A percentile compares a stretch with the other conserved stretches of the same genome.
Conservation (phyloP, 2,797 vertebrate genomes). For the Otolemur crassicaudatus region DNA sequence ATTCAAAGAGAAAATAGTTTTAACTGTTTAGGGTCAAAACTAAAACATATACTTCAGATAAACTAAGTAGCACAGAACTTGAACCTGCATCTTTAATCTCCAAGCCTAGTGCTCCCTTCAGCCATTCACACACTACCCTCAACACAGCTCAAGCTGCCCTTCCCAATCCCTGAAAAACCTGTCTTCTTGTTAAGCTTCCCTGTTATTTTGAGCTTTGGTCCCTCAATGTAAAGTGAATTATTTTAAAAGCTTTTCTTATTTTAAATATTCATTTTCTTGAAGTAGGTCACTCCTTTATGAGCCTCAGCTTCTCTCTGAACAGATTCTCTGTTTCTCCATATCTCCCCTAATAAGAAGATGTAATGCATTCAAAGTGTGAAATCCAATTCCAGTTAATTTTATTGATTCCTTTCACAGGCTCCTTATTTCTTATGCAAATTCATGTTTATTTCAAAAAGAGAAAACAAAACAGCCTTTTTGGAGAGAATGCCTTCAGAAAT, state of each 20-base stretch:
- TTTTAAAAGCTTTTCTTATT: conserved; percentile 77
- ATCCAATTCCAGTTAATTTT: conserved; percentile 83
- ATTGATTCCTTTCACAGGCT: conserved; percentile 77
- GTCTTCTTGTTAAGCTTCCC: background rate
- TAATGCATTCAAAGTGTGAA: conserved; percentile 76
- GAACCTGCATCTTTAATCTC: background rate
- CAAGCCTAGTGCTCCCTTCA: background rate
- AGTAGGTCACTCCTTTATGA: conserved; percentile 86
- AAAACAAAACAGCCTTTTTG: conserved; percentile 73
- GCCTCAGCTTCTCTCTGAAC: conserved; percentile 85
- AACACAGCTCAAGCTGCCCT: background rate
- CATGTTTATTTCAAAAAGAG: conserved; percentile 76
- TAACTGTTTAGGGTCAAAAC: background rate
- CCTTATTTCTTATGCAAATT: conserved; percentile 81
- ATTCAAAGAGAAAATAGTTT: background rate
- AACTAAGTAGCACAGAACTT: background rate
- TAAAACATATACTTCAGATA: background rate
- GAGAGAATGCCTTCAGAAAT: conserved; percentile 74
- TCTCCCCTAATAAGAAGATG: conserved; percentile 74
- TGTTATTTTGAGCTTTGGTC: background rate
- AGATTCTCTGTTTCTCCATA: conserved; percentile 74
- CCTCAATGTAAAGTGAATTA: conserved; percentile 55
- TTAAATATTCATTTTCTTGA: conserved; percentile 83
- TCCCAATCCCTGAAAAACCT: background rate
- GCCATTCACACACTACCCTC: background rate